Conservation (phyloP, 2,888 invertebrate species). For the Hoplodrina blanda region DNA sequence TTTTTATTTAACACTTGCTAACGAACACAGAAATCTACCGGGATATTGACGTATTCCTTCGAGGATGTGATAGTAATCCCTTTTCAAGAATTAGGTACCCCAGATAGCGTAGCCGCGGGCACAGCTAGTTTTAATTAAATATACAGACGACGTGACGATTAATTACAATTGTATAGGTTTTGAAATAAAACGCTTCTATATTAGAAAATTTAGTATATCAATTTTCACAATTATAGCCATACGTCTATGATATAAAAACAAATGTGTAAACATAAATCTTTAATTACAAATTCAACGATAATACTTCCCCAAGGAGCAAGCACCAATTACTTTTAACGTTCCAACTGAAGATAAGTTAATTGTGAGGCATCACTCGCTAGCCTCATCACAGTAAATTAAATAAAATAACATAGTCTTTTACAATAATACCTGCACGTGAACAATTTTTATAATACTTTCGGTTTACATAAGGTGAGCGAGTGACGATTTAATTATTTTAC, state of each 20-base stretch:
- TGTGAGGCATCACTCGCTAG: conserved; percentile 61
- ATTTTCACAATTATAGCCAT: conserved; percentile 85
- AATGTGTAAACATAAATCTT: conserved; percentile 81
- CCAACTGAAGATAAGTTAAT: conserved; percentile 45
- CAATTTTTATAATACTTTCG: conserved; percentile 55
- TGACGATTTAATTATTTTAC: conserved; percentile 47
- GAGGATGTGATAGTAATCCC: too few relatives aligned
- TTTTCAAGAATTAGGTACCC: too few relatives aligned
- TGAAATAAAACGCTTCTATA: conserved; percentile 78
- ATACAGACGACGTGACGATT: neutral
- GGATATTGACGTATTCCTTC: too few relatives aligned
- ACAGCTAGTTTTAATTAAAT: too few relatives aligned
- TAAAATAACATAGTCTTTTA: conserved; percentile 56
- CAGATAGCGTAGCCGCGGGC: too few relatives aligned
- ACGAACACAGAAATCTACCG: too few relatives aligned
- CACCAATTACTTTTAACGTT: conserved; percentile 72
- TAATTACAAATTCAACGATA: conserved; percentile 81
- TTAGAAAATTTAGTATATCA: conserved; percentile 89
- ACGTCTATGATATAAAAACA: conserved; percentile 79
- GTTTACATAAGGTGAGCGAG: conserved; percentile 52
- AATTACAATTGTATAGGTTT: conserved; percentile 26
- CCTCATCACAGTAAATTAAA: conserved; percentile 54
- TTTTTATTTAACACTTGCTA: too few relatives aligned
- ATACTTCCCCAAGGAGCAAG: conserved; percentile 78
- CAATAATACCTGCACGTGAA: conserved; percentile 53